These are phyloP conservation scores for Sinocyclocheilus rhinocerous DNA, from an alignment of 2,113 vertebrate species.

Conservation along the genomic window DNA sequence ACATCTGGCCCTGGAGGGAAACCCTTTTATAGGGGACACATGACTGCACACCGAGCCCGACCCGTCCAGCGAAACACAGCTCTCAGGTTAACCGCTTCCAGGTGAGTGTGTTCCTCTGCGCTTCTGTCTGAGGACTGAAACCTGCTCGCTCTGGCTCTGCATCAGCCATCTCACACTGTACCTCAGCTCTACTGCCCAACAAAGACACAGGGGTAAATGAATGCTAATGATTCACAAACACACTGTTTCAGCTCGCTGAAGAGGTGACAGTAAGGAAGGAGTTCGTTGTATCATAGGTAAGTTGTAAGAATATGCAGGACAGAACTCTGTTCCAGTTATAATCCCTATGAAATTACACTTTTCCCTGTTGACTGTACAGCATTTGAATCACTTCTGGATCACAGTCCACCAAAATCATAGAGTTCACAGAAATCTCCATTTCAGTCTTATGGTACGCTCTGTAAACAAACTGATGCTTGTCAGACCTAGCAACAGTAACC, in stretches of 20 bases:
- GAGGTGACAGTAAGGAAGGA: not conserved
- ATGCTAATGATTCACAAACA: not conserved
- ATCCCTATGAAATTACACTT: not conserved
- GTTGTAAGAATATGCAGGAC: not conserved
- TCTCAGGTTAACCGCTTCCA: conserved; percentile 63
- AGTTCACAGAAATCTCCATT: too few relatives aligned
- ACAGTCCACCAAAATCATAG: not conserved
- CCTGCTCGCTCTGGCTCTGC: too few relatives aligned
- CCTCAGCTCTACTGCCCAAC: not conserved
- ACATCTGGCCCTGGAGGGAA: conserved; percentile 65
- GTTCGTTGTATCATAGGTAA: too few relatives aligned
- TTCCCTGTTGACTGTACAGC: not conserved
- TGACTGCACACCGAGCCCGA: conserved; percentile 52
- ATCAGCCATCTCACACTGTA: not conserved
- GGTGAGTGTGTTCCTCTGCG: conserved; percentile 39
- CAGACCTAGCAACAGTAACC: not conserved
- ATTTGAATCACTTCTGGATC: not conserved
- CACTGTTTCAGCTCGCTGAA: not conserved
- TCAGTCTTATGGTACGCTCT: not conserved
- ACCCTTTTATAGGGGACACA: conserved; percentile 64
- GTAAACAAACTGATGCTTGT: not conserved
- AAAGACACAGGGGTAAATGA: not conserved
- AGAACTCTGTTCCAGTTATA: not conserved
- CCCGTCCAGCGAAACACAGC: conserved; percentile 52
- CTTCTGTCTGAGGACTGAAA: not conserved